Evolutionary conservation across 1,140 invertebrate genomes (phyloP).

Genomic region (Orius insidiosus): DNA sequence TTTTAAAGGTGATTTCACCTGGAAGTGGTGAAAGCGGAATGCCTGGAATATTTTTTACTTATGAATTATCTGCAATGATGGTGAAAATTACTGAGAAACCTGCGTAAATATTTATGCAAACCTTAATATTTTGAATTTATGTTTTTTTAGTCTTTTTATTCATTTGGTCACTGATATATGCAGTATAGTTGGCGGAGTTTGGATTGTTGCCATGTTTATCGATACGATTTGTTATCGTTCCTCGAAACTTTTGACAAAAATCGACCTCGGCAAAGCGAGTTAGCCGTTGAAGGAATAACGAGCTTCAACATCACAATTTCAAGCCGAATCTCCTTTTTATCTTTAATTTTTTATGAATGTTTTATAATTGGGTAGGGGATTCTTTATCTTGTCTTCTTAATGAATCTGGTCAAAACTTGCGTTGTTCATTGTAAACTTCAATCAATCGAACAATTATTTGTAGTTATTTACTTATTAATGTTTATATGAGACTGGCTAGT

Average conservation of each 20-base stretch:
- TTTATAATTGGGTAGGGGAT: too few species aligned
- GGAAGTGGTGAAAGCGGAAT: constrained; percentile 63
- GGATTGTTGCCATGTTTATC: constrained; percentile 81
- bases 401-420: too few species aligned
- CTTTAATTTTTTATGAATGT: too few species aligned
- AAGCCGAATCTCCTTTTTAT: too few species aligned
- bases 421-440: too few species aligned
- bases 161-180: constrained; percentile 89
- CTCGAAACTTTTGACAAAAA: constrained; percentile 53
- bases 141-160: constrained; percentile 63
- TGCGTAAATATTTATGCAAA: constrained; percentile 44
- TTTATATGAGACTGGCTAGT: too few species aligned
- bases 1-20: constrained; percentile 34
- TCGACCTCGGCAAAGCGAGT: constrained; percentile 56
- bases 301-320: too few species aligned
- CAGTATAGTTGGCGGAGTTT: constrained; percentile 87
- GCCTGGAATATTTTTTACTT: constrained; percentile 90
- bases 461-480: too few species aligned
- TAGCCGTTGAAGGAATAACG: constrained; percentile 20
- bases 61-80: constrained; percentile 96
- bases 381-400: too few species aligned
- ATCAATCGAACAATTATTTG: too few species aligned
- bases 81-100: constrained; percentile 83
- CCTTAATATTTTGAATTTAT: constrained; percentile 10
- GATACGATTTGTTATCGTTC: constrained; percentile 77